phyloP scores from a whole-genome alignment of 2,113 vertebrate genomes.

The Pica pica region DNA sequence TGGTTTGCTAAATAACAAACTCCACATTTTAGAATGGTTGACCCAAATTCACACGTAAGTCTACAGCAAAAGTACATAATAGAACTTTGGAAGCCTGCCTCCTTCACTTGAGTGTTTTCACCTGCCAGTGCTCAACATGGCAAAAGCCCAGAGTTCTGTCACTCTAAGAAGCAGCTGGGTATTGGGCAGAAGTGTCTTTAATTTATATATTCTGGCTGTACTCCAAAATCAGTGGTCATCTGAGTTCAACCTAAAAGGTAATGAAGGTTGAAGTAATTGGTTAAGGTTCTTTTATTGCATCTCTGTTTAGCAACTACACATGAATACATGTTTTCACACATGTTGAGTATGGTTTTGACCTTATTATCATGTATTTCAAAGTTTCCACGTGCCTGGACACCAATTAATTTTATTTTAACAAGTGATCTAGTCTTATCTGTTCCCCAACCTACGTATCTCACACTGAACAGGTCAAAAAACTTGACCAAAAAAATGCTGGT shows the following conservation, averaged over 20 bases:
- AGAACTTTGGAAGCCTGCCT: neutral
- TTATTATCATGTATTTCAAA: neutral
- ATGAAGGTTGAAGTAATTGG: neutral
- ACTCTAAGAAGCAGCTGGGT: neutral
- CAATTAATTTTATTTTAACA: neutral
- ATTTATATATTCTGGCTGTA: neutral
- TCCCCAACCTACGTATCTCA: neutral
- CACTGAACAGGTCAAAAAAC: neutral
- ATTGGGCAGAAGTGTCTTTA: neutral
- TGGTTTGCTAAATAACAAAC: neutral
- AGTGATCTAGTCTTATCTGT: fast-evolving
- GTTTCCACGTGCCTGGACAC: neutral
- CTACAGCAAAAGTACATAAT: neutral
- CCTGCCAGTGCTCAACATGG: neutral
- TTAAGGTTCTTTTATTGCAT: neutral
- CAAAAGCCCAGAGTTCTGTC: neutral
- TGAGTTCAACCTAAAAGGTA: neutral
- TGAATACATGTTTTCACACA: neutral
- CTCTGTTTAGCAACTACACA: neutral
- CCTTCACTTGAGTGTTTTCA: neutral
- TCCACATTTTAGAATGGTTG: neutral
- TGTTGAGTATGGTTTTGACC: neutral
- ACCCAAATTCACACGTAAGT: neutral
- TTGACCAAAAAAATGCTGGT: neutral
- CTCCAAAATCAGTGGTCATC: neutral